Evolutionary conservation across 1,140 invertebrate species (phyloP), one percentile per base, ranked within the genome.

Genomic region (Leptonema lineaticorne): DNA sequence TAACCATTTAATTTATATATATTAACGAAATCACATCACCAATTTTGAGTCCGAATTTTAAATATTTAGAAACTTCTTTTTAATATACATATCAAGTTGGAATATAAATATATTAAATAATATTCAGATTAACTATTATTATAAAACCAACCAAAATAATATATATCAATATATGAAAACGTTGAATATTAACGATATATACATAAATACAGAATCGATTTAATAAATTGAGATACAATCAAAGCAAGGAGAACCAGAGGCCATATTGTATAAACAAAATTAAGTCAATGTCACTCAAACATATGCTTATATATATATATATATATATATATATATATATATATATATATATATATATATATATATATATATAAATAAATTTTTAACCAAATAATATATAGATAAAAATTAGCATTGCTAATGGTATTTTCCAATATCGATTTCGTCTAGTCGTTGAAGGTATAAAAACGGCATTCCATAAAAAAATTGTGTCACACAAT

Each of bases 401-500:
- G 16, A 41, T 41, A 41, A n/a, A n/a, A 53, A 53, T 53, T 53
- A 26, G 50, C 1, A 26, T 53, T 53, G 50, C 50, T 26, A 53
- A 53, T 22, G 8, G 22, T 11, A 26, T 53, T 53, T 48, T 24
- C 20, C 9, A 53, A 9, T 53, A 26, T 53, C 22, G 22, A 53
- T 53, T 53, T 26, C 22, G 22, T 53, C 37, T 9, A 41, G 16
- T 5, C 30, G 5, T 33, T 24, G 50, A 20, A 53, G 50, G 27
- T 53, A 24, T 53, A 24, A 53, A 53, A 53, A 53, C 50, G 22
- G 22, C 50, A 53, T 53, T 53, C 50, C 50, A 53, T 26, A 24
- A 24, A 24, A 33, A 33, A 33, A 33, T 33, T 33, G 30, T 33
- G 30, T 6, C 5, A 33, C 5, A 33, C 30, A 33, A 5, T 33